phyloP scores from a whole-genome alignment of 2,888 invertebrate species.

The Tetranychus piercei region DNA sequence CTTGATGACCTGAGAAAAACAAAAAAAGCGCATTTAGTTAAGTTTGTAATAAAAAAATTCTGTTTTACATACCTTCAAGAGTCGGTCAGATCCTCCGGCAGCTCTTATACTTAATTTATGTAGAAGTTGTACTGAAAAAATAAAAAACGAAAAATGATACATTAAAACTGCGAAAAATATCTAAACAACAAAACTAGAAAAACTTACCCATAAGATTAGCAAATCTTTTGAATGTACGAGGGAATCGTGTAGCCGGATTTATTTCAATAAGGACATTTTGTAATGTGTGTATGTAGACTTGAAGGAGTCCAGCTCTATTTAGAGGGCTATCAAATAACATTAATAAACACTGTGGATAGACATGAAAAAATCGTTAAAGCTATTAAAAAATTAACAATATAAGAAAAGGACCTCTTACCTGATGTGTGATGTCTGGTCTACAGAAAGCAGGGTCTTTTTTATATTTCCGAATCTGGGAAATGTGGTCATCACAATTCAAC shows the following conservation, averaged over 20 bases:
- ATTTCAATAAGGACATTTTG: constrained; percentile 37
- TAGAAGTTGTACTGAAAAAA: constrained; percentile 67
- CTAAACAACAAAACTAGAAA: background rate
- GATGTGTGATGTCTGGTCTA: constrained; percentile 91
- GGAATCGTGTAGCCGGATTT: constrained; percentile 40
- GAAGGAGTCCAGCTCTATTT: constrained; percentile 83
- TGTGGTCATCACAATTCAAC: constrained; percentile 83
- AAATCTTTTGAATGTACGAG: constrained; percentile 41
- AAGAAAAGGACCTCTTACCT: constrained; percentile 35
- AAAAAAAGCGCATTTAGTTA: constrained; percentile 4
- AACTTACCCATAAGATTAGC: constrained; percentile 39
- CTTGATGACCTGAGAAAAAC: constrained; percentile 46
- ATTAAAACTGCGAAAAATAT: background rate
- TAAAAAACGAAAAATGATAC: constrained; percentile 14
- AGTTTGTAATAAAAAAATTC: background rate
- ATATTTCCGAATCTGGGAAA: constrained; percentile 59
- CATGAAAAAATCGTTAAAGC: background rate
- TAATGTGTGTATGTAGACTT: constrained; percentile 42
- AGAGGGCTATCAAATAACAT: constrained; percentile 95
- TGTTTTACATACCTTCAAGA: constrained; percentile 52
- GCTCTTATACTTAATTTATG: constrained; percentile 85
- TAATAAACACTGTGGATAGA: constrained; percentile 48
- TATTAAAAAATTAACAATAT: constrained; percentile 11
- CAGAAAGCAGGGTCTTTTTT: constrained; percentile 69
- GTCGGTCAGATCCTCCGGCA: constrained; percentile 64